Conservation (phyloP, 2,888 invertebrate species). For the Oligia strigilis region DNA sequence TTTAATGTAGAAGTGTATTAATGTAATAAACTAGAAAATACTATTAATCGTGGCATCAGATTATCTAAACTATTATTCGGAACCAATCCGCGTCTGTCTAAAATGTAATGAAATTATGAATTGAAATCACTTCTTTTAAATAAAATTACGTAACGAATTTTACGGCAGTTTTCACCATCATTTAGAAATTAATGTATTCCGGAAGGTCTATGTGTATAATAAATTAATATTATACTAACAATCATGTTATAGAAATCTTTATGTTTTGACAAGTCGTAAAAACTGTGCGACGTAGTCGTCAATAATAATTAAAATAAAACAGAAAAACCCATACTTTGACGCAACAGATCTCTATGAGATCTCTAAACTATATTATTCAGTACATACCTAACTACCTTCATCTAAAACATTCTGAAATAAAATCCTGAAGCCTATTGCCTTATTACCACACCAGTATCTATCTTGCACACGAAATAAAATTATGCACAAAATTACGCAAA, state of each 20-base stretch:
- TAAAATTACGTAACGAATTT: neutral
- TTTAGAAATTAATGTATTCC: neutral
- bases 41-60: neutral
- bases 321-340: too few relatives aligned
- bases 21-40: neutral
- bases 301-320: neutral
- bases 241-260: neutral
- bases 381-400: neutral
- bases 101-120: too few relatives aligned
- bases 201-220: too few relatives aligned
- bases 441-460: slow-evolving; percentile 14
- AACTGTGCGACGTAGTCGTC: neutral
- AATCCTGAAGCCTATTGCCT: neutral
- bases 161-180: neutral
- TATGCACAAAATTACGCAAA: slow-evolving; percentile 27
- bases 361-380: neutral
- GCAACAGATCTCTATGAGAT: neutral
- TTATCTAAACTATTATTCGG: neutral
- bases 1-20: neutral
- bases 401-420: neutral
- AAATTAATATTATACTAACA: too few relatives aligned
- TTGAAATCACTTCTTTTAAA: neutral
- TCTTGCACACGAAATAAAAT: slow-evolving; percentile 22
- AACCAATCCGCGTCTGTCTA: too few relatives aligned
- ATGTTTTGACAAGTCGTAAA: neutral